Evolutionary conservation across 2,888 invertebrate species (phyloP).

Genomic region (Neocrepidodera transversa): DNA sequence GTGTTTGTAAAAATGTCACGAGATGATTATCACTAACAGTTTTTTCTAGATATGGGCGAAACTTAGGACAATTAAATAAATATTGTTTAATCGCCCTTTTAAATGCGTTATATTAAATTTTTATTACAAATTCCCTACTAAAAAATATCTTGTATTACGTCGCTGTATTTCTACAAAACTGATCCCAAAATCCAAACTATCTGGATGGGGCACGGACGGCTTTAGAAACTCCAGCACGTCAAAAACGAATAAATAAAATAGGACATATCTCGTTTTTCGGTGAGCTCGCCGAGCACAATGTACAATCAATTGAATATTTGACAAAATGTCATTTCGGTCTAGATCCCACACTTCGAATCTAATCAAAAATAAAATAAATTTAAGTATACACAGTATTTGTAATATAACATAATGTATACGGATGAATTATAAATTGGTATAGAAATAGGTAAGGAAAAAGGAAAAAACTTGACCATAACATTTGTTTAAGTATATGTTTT

Average conservation of each 20-base stretch:
- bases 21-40: no score
- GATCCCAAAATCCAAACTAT: slow-evolving; percentile 13
- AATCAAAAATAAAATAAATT: not conserved
- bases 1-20: no score
- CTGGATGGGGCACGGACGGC: slow-evolving; percentile 8
- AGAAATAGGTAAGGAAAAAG: no score
- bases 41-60: no score
- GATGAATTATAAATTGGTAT: no score
- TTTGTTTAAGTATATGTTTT: not conserved
- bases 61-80: no score
- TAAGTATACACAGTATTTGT: no score
- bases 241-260: slow-evolving; percentile 28
- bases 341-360: not conserved
- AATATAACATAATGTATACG: no score
- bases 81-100: no score
- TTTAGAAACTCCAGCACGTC: slow-evolving; percentile 26
- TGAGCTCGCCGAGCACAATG: not conserved
- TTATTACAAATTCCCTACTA: not conserved
- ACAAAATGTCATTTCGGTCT: not conserved
- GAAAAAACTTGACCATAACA: no score
- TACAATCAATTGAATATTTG: slow-evolving; percentile 4
- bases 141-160: not conserved
- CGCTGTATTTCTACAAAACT: not conserved
- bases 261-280: slow-evolving; percentile 1
- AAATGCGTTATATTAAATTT: no score